A percentile compares a stretch with the other conserved stretches of the same genome.
Conservation (phyloP, 2,888 invertebrate species). For the Epistrophella euchroma region DNA sequence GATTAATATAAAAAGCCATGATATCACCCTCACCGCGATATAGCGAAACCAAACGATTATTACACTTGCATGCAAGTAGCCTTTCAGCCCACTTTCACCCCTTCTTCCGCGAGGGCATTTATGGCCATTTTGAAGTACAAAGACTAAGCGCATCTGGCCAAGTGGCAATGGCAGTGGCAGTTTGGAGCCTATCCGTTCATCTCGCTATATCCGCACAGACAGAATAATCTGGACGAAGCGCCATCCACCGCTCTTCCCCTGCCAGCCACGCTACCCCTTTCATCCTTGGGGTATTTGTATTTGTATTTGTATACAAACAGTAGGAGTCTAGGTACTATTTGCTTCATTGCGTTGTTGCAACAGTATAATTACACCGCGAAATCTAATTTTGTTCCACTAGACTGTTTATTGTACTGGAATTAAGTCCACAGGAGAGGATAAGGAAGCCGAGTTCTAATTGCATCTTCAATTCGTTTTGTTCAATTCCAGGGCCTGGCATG, state of each 20-base stretch:
- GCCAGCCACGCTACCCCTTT: background rate
- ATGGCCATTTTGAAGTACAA: constrained; percentile 49
- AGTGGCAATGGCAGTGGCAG: constrained; percentile 60
- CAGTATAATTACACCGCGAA: constrained; percentile 70
- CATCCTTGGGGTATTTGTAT: constrained; percentile 37
- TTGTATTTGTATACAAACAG: constrained; percentile 12
- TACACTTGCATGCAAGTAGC: constrained; percentile 40
- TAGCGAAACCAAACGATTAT: background rate
- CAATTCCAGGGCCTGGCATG: background rate
- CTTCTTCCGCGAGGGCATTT: background rate
- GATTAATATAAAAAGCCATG: constrained; percentile 56
- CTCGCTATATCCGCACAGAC: constrained; percentile 6
- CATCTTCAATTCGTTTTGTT: constrained; percentile 59
- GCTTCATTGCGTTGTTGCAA: constrained; percentile 34
- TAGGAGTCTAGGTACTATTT: constrained; percentile 25
- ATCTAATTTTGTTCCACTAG: constrained; percentile 74
- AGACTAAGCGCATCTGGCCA: constrained; percentile 68
- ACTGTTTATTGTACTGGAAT: constrained; percentile 63
- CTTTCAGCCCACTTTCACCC: background rate
- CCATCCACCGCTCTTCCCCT: constrained; percentile 13
- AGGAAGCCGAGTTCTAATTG: constrained; percentile 71
- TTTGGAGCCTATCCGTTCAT: constrained; percentile 58
- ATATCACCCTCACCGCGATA: constrained; percentile 32
- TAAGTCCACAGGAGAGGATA: constrained; percentile 66
- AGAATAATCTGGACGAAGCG: constrained; percentile 15